phyloP scores from a whole-genome alignment of 2,797 vertebrate species.

The Pelobates cultripes region DNA sequence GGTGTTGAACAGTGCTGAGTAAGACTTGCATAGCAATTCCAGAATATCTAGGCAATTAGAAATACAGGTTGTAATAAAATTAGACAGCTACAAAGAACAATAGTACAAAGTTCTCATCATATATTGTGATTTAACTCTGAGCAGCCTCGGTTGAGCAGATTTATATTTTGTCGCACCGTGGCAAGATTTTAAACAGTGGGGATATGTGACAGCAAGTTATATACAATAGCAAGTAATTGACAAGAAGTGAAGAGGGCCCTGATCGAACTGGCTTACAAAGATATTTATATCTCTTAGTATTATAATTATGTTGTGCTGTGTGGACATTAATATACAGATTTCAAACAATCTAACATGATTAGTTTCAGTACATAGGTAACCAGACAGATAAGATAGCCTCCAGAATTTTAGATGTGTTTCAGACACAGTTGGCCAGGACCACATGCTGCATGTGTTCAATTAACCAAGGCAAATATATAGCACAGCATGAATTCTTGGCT shows the following conservation, averaged over 20 bases:
- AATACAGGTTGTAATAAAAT: not conserved
- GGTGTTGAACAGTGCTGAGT: conserved; percentile 1
- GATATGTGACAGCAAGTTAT: too few species aligned
- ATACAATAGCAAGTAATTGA: too few species aligned
- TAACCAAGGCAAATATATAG: conserved; percentile 31
- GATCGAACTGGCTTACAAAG: too few species aligned
- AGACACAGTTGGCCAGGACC: not conserved
- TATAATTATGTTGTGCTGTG: too few species aligned
- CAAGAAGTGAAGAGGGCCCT: too few species aligned
- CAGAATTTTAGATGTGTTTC: too few species aligned
- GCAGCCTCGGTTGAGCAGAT: not conserved
- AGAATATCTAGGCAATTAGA: not conserved
- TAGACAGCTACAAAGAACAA: not conserved
- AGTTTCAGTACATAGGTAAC: too few species aligned
- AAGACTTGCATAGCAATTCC: not conserved
- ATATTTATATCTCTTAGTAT: too few species aligned
- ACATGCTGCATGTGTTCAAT: conserved; percentile 50
- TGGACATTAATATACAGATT: too few species aligned
- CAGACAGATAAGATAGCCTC: too few species aligned
- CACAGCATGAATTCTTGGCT: conserved; percentile 34
- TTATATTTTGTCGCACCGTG: not conserved
- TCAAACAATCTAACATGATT: too few species aligned
- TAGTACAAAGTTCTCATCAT: not conserved
- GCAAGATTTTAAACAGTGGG: too few species aligned
- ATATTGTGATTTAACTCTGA: not conserved